Base-by-base conservation (phyloP, 2,888 invertebrate species). In the Leucoptera coffeella region DNA sequence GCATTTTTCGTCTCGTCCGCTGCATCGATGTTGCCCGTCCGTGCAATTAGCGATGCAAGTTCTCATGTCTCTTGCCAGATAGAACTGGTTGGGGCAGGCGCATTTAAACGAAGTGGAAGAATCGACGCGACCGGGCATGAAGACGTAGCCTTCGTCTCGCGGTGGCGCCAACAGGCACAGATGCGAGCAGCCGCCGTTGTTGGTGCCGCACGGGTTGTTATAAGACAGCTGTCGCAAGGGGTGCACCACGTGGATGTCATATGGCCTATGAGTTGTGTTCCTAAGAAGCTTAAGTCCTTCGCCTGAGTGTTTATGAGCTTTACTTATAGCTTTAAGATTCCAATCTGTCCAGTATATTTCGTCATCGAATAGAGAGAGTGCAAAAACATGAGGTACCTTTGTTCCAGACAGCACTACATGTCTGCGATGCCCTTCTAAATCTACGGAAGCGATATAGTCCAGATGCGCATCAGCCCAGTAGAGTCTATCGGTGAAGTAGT, bases 391-490 rank as follows among this genome's bases (percentile, higher is more conserved):
- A 0, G 97, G 96, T 1, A 96, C 94, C 25, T 78, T 69, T 3
- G 72, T 55, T 1, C 91, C 91, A 0, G 85, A 82, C 3, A 94
- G 47, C 0, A 86, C 90, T 28, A 85, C 78, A 45, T 89, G 87
- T 3, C 91, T 74, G 47, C 92, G 84, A 35, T 78, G 79, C 2
- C 97, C 97, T 58, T 96, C 92, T 34, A 97, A 74, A 57, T 96
- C 92, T 2, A 91, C 81, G 38, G 87, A 91, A 19, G 95, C 97
- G 26, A 99, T 94, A 47, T 96, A 96, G 52, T 99, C 95, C 37
- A 97, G 75, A 61, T 96, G 96, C 38, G 97, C 97, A 53, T 99
- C 99, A 0, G 96, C 97, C 87, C 91, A 99, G 64, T 91, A 97
- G 23, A 99, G 79, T 41, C 88, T 78, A 40, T 96, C 91, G 0